A percentile compares a stretch with the other conserved stretches of the same genome.
These are phyloP conservation scores for Cebidichthys violaceus DNA, from an alignment of 2,113 vertebrate genomes.

Conservation along the genomic window DNA sequence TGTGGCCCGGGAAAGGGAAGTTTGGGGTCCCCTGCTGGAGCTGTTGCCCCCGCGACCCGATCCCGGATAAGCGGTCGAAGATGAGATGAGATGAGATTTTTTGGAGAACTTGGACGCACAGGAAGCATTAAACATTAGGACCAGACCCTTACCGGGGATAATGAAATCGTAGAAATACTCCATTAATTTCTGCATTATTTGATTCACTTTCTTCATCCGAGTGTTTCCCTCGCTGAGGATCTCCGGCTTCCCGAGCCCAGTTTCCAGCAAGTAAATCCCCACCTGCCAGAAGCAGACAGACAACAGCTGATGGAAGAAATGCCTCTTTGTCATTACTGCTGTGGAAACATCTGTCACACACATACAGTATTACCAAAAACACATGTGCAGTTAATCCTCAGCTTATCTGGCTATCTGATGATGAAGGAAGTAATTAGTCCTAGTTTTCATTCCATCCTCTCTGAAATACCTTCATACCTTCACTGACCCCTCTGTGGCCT, in stretches of 20 bases:
- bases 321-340: background rate
- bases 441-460: background rate
- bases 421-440: background rate
- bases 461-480: conserved; percentile 83
- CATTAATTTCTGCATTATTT: conserved; percentile 94
- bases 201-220: conserved; percentile 93
- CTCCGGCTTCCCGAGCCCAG: conserved; percentile 90
- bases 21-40: too few relatives aligned
- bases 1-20: too few relatives aligned
- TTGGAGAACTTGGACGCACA: background rate
- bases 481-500: conserved; percentile 78
- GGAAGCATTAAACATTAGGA: background rate
- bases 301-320: background rate
- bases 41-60: too few relatives aligned
- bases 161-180: conserved; percentile 92
- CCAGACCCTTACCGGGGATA: conserved; percentile 87
- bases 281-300: conserved; percentile 81
- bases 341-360: background rate
- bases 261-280: conserved; percentile 92
- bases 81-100: too few relatives aligned
- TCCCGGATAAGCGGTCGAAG: too few relatives aligned
- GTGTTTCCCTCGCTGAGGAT: conserved; percentile 92
- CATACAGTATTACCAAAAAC: background rate
- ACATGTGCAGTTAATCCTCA: background rate
- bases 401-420: background rate